Evolutionary conservation across 2,113 vertebrate species (phyloP), one percentile per base, ranked within the genome.

Genomic region (Oenanthe melanoleuca): DNA sequence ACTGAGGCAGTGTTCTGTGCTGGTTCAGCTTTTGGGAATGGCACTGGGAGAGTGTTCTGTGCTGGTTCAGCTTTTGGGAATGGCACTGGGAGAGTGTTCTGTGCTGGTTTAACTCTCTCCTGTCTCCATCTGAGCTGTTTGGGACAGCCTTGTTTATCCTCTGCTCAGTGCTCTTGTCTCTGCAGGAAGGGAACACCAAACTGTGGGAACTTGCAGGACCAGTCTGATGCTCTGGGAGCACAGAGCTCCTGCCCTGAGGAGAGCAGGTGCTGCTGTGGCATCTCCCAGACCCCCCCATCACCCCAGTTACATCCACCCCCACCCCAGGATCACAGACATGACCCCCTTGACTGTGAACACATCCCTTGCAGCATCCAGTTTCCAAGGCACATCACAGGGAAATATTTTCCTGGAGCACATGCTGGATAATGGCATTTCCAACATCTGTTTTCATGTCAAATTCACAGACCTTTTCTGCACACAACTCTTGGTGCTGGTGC

Each of bases 361-460:
- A 21, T 85, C 28, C 69, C 82, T 49, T n/a, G 34, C 47, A 31
- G 66, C 23, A 23, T 65, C 63, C 81, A 34, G 18, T 93, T 89
- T 88, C 67, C 17, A 42, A 50, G 67, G 64, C 63, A 72, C 22
- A 8, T 87, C 40, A 26, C 87, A 96, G 91, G 93, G 77, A 89
- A 95, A 89, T 31, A 42, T 86, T 82, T 97, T 96, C 69, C 95
- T 71, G 71, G 50, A 52, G 81, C 60, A 8, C 34, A 44, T 53
- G 63, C 42, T 11, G 60, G 64, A 86, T 95, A 71, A 93, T 63
- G 66, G 70, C 67, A 53, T 91, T 96, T 95, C 93, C 91, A 93
- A 78, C 91, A 96, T 89, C 97, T 97, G 95, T 40, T 97, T 96
- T 75, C 88, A 80, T 89, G 97, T 95, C 67, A 93, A 86, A 92